Base-by-base conservation (phyloP, 2,797 vertebrate species). In the Spinus pinus region DNA sequence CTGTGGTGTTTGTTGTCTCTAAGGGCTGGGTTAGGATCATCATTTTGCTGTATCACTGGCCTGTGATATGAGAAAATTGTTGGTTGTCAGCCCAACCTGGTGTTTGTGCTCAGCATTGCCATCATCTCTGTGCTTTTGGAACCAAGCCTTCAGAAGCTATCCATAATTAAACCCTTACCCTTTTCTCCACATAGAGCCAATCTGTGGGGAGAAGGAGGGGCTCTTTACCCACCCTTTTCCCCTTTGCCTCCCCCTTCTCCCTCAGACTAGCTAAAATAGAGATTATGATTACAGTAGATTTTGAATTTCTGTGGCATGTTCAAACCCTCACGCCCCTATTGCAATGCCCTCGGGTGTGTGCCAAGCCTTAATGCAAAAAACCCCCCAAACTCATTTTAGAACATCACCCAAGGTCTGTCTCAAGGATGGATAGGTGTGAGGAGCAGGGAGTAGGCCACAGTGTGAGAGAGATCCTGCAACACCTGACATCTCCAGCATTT, bases 401-500 rank as follows among this genome's bases (percentile, higher is more conserved):
- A 15, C 19, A n/a, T 16, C 12, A 12, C 23, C 23, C 58, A 27
- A n/a, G 4, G 33, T 28, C 12, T 54, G 15, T 15, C 19, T 35
- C 8, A 8, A 31, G 14, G 30, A 5, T 30, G 54, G 44, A 7
- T 6, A 25, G 20, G 16, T 50, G 17, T 20, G 16, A 70, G 14
- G 4, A 42, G 7, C 5, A 22, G 21, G n/a, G 22, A 31, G 37
- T 31, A 46, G 17, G 16, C 13, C 5, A 35, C 4, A 51, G 14
- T 44, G 22, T 25, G 17, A 25, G 22, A 14, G 27, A 31, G 27
- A 24, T 58, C 20, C 20, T 49, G 13, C 3, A 41, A 12, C 10
- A 16, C 6, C 16, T 16, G 44, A 10, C 5, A 20, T 3, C 21
- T 42, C 25, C 8, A 20, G 1, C 0, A 1, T 17, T 35, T 44